Evolutionary conservation across 2,888 invertebrate genomes (phyloP), one percentile per base, ranked within the genome.

Genomic region (Caenorhabditis angaria): DNA sequence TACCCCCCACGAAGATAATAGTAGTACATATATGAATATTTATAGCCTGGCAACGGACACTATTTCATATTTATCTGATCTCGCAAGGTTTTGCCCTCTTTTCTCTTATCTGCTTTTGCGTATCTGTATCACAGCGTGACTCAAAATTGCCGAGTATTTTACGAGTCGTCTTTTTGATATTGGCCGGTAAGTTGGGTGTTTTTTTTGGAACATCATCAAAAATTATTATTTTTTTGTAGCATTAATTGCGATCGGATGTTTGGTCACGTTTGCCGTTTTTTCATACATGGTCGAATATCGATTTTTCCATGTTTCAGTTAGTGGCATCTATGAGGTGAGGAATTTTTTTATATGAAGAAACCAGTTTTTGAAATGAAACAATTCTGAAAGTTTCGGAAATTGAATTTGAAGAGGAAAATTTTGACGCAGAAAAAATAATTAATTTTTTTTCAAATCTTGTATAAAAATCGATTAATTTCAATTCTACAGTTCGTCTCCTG

Each of bases 271-370:
- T 61, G 74, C 82, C 8, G 78, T 83, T 18, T 78, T 82, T 61
- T 79, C 85, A 3, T 81, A 83, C 58, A 85, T 85, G 85, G 85
- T 85, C 25, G 84, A 85, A 60, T 85, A 85, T 53, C 78, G 85
- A 41, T 85, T 85, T 72, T 85, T 81, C 67, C 83, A 84, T 57
- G 86, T 86, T 18, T 82, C 81, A 20, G 86, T 86, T 32, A 81
- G 81, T 64, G 86, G 86, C 54, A 86, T 86, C 32, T 86, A 86
- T 67, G 86, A 86, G 72, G 84, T 83, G 8, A 25, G 18, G n/a
- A n/a, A n/a, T n/a, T n/a, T n/a, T n/a, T n/a, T n/a, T n/a, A n/a
- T n/a, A n/a, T n/a, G n/a, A n/a, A n/a, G n/a, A n/a, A n/a, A n/a
- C n/a, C n/a, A n/a, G n/a, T n/a, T n/a, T n/a, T n/a, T n/a, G n/a